Percentiles rank a stretch among this genome's conserved stretches.
phyloP scores from a whole-genome alignment of 92 coral and sea anemone genomes.

The Diadumene lineata region DNA sequence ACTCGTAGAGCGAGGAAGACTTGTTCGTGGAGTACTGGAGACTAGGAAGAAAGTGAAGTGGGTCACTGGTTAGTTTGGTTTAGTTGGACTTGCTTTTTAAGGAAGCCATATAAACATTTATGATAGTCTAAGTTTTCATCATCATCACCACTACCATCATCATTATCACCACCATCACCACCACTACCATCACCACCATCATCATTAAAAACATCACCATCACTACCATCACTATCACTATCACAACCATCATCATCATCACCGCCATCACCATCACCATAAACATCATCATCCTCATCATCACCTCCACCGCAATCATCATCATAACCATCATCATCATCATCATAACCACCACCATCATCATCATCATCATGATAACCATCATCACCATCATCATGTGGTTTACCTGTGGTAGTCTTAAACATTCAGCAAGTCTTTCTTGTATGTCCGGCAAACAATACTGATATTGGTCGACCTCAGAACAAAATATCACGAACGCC shows the following conservation, averaged over 20 bases:
- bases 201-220: too few relatives aligned
- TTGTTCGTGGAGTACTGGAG: conserved; percentile 96
- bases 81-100: too few relatives aligned
- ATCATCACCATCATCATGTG: neutral
- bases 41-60: conserved; percentile 10
- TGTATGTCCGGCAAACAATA: conserved; percentile 91
- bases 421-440: conserved; percentile 95
- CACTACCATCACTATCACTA: neutral
- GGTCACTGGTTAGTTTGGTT: neutral
- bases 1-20: conserved; percentile 90
- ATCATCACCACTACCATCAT: neutral
- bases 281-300: neutral
- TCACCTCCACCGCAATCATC: neutral
- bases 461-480: conserved; percentile 95
- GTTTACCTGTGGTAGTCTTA: conserved; percentile 82
- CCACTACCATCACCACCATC: neutral
- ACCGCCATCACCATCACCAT: neutral
- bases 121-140: neutral
- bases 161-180: neutral
- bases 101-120: too few relatives aligned
- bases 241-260: neutral
- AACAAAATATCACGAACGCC: conserved; percentile 90
- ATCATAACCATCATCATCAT: neutral
- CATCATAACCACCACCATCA: neutral
- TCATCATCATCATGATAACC: neutral